These are phyloP conservation scores for Anarsia innoxiella DNA, from an alignment of 2,888 invertebrate genomes.

Conservation along the genomic window DNA sequence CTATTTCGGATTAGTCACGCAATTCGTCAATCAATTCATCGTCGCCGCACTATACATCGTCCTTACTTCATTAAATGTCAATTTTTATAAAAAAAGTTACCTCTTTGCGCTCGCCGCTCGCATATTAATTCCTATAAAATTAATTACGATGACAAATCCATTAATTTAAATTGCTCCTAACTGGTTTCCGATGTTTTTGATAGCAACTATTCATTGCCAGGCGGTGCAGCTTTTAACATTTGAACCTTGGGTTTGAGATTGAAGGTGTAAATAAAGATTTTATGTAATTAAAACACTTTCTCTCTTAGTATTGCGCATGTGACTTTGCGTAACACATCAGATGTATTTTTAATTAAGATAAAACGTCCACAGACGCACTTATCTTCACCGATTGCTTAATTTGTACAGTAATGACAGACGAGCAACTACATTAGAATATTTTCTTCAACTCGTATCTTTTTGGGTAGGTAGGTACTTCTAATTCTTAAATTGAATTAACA, in stretches of 20 bases:
- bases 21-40: conserved; percentile 72
- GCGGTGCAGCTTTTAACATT: conserved; percentile 21
- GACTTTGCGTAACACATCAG: conserved; percentile 4
- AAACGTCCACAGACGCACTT: not conserved
- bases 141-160: conserved; percentile 75
- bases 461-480: too few species aligned
- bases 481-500: too few species aligned
- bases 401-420: not conserved
- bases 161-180: conserved; percentile 64
- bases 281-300: conserved; percentile 14
- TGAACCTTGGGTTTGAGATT: conserved; percentile 20
- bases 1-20: conserved; percentile 73
- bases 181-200: conserved; percentile 36
- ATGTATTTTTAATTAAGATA: conserved; percentile 9
- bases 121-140: conserved; percentile 72
- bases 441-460: too few species aligned
- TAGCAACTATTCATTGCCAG: conserved; percentile 10
- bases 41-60: conserved; percentile 60
- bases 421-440: too few species aligned
- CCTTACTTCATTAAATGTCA: conserved; percentile 66
- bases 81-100: conserved; percentile 54
- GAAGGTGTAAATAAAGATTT: conserved; percentile 11
- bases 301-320: conserved; percentile 7
- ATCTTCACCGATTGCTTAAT: not conserved
- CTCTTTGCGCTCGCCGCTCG: conserved; percentile 67